These are phyloP conservation scores for Parascotia fuliginaria DNA, from an alignment of 2,888 invertebrate species.

Conservation along the genomic window DNA sequence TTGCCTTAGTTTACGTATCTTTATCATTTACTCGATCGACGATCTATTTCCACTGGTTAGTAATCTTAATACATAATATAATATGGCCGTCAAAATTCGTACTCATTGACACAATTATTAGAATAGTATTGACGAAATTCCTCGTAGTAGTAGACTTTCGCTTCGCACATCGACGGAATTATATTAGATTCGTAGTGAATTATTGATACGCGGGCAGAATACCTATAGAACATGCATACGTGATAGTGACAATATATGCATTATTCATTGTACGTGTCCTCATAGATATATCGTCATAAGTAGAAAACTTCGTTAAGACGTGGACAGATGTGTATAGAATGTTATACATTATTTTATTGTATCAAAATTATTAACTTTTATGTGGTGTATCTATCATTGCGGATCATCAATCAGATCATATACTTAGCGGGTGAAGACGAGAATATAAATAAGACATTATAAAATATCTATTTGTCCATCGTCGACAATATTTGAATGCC, in stretches of 20 bases:
- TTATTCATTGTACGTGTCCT: slow-evolving; percentile 25
- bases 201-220: slow-evolving; percentile 24
- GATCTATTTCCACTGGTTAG: too few species aligned
- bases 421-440: too few species aligned
- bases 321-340: too few species aligned
- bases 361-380: too few species aligned
- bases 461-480: too few species aligned
- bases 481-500: too few species aligned
- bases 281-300: not conserved
- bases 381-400: too few species aligned
- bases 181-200: slow-evolving; percentile 18
- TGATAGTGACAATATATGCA: slow-evolving; percentile 11
- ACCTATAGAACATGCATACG: slow-evolving; percentile 12
- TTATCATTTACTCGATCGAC: too few species aligned
- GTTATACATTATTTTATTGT: too few species aligned
- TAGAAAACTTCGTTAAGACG: not conserved
- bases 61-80: not conserved
- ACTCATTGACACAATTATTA: slow-evolving; percentile 7
- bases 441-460: too few species aligned
- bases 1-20: too few species aligned
- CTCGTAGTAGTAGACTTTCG: slow-evolving; percentile 30
- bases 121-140: slow-evolving; percentile 20
- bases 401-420: too few species aligned
- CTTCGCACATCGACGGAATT: slow-evolving; percentile 35
- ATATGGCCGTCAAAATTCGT: not conserved